These are phyloP conservation scores for Brachyrhaphis roseni DNA, from an alignment of 2,797 vertebrate species.

Conservation along the genomic window DNA sequence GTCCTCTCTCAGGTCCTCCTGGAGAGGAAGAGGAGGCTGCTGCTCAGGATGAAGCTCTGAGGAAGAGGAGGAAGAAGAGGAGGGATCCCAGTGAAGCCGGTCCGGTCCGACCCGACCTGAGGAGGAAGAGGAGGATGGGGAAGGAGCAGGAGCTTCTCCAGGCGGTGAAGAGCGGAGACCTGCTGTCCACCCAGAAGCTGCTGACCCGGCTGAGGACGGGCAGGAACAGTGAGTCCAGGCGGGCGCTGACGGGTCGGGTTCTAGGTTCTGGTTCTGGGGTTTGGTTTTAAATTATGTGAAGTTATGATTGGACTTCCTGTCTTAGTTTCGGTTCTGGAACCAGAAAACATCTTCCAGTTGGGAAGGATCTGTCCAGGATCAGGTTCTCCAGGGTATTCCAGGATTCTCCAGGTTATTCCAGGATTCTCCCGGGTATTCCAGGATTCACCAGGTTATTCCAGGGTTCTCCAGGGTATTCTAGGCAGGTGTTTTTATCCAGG, in stretches of 20 bases:
- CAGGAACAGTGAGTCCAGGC: slow-evolving; percentile 78
- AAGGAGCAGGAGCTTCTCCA: slow-evolving; percentile 85
- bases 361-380: background rate
- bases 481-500: no score
- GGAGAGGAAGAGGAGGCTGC: slow-evolving; percentile 28
- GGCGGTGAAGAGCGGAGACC: slow-evolving; percentile 82
- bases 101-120: background rate
- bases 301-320: background rate
- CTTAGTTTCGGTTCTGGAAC: background rate
- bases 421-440: no score
- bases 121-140: slow-evolving; percentile 70
- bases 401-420: no score
- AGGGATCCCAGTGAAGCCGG: slow-evolving; percentile 18
- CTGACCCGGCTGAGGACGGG: slow-evolving; percentile 75
- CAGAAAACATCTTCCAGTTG: background rate
- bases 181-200: slow-evolving; percentile 77
- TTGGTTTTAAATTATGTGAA: background rate
- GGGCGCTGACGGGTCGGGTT: background rate
- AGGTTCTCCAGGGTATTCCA: no score
- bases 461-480: no score
- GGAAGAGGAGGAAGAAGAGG: slow-evolving; percentile 37
- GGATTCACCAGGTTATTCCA: no score
- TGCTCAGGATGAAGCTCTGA: slow-evolving; percentile 64
- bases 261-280: background rate
- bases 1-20: slow-evolving; percentile 17